A percentile compares a stretch with the other conserved stretches of the same genome.
Evolutionary conservation across 2,113 vertebrate species (phyloP).

Genomic region (Phylloscopus trochiloides): DNA sequence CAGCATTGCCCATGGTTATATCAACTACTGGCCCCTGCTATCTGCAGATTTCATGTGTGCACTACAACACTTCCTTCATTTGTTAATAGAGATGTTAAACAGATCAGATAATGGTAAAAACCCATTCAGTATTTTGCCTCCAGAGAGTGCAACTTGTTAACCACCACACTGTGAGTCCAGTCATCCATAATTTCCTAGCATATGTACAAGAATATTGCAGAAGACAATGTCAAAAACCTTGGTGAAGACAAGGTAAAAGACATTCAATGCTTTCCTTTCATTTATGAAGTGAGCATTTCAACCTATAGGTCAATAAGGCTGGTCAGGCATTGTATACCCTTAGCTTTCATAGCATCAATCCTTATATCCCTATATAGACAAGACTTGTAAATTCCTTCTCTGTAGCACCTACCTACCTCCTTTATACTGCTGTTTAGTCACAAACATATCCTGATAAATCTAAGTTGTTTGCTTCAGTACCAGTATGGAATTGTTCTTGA

Average conservation of each 20-base stretch:
- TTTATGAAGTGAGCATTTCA: background rate
- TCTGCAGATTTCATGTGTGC: background rate
- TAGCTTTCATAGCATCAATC: background rate
- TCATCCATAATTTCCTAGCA: background rate
- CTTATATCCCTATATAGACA: background rate
- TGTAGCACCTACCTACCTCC: background rate
- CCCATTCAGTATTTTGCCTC: background rate
- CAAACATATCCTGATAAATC: background rate
- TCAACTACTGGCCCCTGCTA: accelerated
- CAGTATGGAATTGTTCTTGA: background rate
- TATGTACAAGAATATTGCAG: background rate
- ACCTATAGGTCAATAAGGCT: background rate
- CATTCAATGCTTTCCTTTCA: background rate
- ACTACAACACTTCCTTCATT: background rate
- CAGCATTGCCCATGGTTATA: background rate
- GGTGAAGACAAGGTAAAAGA: background rate
- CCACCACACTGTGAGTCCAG: background rate
- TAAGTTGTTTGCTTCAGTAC: background rate
- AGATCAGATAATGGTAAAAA: background rate
- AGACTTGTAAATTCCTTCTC: background rate
- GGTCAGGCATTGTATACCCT: background rate
- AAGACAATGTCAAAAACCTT: background rate
- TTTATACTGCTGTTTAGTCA: background rate
- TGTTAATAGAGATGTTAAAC: background rate
- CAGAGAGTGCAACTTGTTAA: background rate